Percentiles rank a stretch among this genome's conserved stretches.
Evolutionary conservation across 2,113 vertebrate genomes (phyloP).

Genomic region (Prietella phreatophila): DNA sequence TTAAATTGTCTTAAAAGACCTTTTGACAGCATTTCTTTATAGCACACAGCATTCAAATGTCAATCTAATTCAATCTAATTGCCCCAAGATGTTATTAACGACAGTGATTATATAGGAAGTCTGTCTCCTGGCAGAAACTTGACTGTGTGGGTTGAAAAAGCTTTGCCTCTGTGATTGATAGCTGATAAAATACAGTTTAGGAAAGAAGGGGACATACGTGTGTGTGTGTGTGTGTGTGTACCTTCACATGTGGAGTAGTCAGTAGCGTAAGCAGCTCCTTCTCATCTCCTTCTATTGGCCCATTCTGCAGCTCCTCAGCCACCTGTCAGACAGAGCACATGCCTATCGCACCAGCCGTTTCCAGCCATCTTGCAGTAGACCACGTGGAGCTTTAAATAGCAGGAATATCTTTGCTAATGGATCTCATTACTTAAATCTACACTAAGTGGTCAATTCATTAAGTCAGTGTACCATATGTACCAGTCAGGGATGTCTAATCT

Average conservation of each 20-base stretch:
- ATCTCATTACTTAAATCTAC: background rate
- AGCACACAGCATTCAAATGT: background rate
- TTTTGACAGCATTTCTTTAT: slow-evolving; percentile 28
- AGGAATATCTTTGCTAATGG: background rate
- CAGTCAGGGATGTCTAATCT: background rate
- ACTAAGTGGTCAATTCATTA: background rate
- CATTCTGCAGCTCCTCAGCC: slow-evolving; percentile 86
- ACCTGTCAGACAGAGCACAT: slow-evolving; percentile 69
- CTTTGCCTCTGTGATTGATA: background rate
- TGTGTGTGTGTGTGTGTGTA: slow-evolving; percentile 56
- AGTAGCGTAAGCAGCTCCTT: slow-evolving; percentile 85
- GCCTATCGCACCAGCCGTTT: background rate
- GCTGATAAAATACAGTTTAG: background rate
- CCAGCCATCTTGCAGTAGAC: background rate
- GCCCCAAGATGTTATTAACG: slow-evolving; percentile 18
- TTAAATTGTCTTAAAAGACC: slow-evolving; percentile 22
- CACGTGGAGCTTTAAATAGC: background rate
- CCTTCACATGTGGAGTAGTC: slow-evolving; percentile 89
- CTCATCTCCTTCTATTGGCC: slow-evolving; percentile 79
- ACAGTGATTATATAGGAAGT: slow-evolving; percentile 37
- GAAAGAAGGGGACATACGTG: background rate
- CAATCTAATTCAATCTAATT: slow-evolving; percentile 27
- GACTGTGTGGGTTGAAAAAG: background rate
- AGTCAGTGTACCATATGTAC: background rate
- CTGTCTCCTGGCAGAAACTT: slow-evolving; percentile 13